Evolutionary conservation across 1,140 invertebrate genomes (phyloP).

Genomic region (Euura lappo): DNA sequence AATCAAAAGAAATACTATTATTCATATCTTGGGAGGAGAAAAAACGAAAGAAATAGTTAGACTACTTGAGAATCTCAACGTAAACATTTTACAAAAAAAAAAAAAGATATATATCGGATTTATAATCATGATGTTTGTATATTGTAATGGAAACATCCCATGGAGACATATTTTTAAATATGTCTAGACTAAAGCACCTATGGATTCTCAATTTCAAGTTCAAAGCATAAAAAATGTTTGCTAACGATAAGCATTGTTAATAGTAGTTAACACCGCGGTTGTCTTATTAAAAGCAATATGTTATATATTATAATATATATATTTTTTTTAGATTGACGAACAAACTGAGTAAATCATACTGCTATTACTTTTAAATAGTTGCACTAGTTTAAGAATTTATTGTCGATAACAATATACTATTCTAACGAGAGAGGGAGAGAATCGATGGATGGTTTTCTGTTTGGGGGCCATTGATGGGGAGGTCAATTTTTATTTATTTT

Average conservation of each 20-base stretch:
- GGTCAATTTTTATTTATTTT: too few species aligned
- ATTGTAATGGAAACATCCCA: background rate
- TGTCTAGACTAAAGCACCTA: background rate
- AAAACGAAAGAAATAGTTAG: background rate
- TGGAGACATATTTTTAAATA: background rate
- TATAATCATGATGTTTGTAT: background rate
- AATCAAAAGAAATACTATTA: too few species aligned
- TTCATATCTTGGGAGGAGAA: too few species aligned
- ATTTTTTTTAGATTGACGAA: background rate
- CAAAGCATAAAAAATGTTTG: background rate
- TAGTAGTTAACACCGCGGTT: background rate
- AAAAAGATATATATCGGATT: background rate
- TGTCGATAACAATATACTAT: too few species aligned
- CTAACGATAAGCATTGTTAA: background rate
- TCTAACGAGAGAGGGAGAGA: too few species aligned
- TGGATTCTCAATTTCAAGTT: constrained; percentile 2
- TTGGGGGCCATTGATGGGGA: too few species aligned
- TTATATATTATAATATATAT: constrained; percentile 8
- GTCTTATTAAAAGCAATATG: background rate
- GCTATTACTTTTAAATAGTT: constrained; percentile 5
- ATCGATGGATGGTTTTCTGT: too few species aligned
- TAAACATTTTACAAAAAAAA: background rate
- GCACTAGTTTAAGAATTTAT: background rate
- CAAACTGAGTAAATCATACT: background rate
- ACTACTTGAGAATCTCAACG: background rate